These are phyloP conservation scores for Unio pictorum DNA, from an alignment of 2,888 invertebrate genomes.

Conservation along the genomic window DNA sequence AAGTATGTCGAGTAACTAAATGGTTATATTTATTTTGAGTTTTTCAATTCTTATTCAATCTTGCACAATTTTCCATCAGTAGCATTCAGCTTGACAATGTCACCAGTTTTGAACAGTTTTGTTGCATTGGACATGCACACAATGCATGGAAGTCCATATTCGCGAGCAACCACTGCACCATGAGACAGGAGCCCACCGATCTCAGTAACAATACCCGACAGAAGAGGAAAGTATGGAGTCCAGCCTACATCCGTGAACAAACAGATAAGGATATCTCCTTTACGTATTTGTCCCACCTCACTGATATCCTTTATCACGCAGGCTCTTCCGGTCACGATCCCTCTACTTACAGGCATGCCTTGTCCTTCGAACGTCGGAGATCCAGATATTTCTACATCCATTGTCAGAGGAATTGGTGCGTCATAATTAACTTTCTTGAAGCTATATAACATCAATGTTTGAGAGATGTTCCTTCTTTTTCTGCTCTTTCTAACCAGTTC, in stretches of 20 bases:
- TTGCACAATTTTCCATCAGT: not conserved
- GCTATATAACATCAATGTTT: slow-evolving; percentile 37
- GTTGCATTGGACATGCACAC: slow-evolving; percentile 82
- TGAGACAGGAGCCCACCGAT: slow-evolving; percentile 87
- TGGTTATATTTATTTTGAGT: too few relatives aligned
- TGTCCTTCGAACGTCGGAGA: slow-evolving; percentile 7
- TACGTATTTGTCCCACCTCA: slow-evolving; percentile 75
- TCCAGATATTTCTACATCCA: not conserved
- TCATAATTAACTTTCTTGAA: slow-evolving; percentile 5
- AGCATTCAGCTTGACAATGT: slow-evolving; percentile 6
- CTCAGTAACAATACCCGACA: slow-evolving; percentile 85
- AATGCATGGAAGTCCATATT: slow-evolving; percentile 86
- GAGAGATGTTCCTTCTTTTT: slow-evolving; percentile 77
- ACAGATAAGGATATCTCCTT: slow-evolving; percentile 84
- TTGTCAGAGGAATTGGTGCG: not conserved
- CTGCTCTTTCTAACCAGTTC: slow-evolving; percentile 76
- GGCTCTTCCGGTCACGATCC: slow-evolving; percentile 79
- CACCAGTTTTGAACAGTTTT: slow-evolving; percentile 78
- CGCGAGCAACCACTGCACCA: slow-evolving; percentile 87
- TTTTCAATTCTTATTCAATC: too few relatives aligned
- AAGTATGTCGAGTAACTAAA: too few relatives aligned
- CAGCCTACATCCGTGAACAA: slow-evolving; percentile 85
- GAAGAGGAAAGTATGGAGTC: slow-evolving; percentile 86
- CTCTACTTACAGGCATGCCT: slow-evolving; percentile 83
- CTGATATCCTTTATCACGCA: slow-evolving; percentile 80